These are phyloP conservation scores for Taurulus bubalis DNA, from an alignment of 2,113 vertebrate genomes.

Conservation along the genomic window DNA sequence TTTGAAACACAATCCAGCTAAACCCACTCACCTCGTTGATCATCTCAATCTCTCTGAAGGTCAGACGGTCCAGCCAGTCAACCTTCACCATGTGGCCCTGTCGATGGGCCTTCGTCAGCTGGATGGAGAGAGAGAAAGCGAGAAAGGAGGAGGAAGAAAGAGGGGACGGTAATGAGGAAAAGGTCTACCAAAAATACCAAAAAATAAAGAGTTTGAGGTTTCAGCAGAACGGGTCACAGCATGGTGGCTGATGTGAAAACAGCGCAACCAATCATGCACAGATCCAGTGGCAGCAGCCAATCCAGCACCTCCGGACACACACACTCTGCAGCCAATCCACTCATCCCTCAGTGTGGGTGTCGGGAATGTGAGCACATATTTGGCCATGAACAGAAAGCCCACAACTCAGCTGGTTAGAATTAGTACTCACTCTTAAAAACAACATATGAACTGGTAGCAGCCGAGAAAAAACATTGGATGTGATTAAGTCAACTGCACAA, in stretches of 20 bases:
- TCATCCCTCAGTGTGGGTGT: slow-evolving; percentile 52
- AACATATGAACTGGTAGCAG: slow-evolving; percentile 42
- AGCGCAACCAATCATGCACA: slow-evolving; percentile 71
- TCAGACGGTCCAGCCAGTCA: slow-evolving; percentile 97
- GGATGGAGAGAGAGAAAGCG: neutral
- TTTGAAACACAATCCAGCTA: neutral
- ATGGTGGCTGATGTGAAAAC: slow-evolving; percentile 52
- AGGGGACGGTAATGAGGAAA: neutral
- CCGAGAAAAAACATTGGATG: neutral
- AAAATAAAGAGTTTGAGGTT: neutral
- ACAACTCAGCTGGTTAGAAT: slow-evolving; percentile 54
- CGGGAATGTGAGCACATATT: slow-evolving; percentile 53
- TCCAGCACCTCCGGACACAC: slow-evolving; percentile 33
- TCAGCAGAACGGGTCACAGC: slow-evolving; percentile 36
- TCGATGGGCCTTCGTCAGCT: slow-evolving; percentile 98
- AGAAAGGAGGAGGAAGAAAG: neutral
- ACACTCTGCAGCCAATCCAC: slow-evolving; percentile 62
- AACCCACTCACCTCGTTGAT: slow-evolving; percentile 93
- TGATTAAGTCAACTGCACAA: slow-evolving; percentile 10
- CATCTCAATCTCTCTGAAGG: slow-evolving; percentile 99
- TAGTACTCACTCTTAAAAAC: slow-evolving; percentile 44
- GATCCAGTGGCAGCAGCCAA: slow-evolving; percentile 59
- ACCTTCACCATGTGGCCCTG: slow-evolving; percentile 99
- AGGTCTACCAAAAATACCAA: neutral
- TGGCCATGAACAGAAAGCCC: slow-evolving; percentile 48